phyloP scores from a whole-genome alignment of 2,797 vertebrate genomes.

The Intellagama lesueurii region DNA sequence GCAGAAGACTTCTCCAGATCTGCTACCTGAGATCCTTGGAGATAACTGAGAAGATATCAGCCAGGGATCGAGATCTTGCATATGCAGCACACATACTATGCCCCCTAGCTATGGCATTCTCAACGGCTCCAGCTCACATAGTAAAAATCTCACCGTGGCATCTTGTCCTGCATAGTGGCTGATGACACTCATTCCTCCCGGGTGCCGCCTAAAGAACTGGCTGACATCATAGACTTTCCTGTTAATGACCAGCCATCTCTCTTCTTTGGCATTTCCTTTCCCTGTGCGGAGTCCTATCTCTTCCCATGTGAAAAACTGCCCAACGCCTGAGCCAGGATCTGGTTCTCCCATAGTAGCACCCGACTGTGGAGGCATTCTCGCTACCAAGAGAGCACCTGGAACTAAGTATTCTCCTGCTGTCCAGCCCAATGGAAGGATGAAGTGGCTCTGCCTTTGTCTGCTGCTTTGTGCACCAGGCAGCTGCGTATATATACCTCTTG shows the following conservation, averaged over 20 bases:
- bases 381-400: neutral
- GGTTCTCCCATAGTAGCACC: neutral
- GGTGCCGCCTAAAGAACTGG: constrained; percentile 53
- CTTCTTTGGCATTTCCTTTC: constrained; percentile 61
- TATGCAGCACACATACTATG: neutral
- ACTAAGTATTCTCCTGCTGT: neutral
- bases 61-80: no score
- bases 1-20: neutral
- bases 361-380: constrained; percentile 30
- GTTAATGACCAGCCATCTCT: constrained; percentile 50
- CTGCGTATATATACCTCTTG: constrained; percentile 3
- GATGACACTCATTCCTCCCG: constrained; percentile 69
- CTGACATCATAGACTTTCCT: constrained; percentile 49
- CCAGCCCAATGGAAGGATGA: neutral
- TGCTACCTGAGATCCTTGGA: neutral
- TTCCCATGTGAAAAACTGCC: constrained; percentile 35
- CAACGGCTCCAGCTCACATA: neutral
- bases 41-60: neutral
- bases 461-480: neutral
- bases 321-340: neutral
- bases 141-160: constrained; percentile 47
- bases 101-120: neutral
- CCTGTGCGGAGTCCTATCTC: constrained; percentile 15
- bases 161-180: constrained; percentile 59
- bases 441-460: neutral